Evolutionary conservation across 2,888 invertebrate species (phyloP), one percentile per base, ranked within the genome.

Genomic region (Emesis furor): DNA sequence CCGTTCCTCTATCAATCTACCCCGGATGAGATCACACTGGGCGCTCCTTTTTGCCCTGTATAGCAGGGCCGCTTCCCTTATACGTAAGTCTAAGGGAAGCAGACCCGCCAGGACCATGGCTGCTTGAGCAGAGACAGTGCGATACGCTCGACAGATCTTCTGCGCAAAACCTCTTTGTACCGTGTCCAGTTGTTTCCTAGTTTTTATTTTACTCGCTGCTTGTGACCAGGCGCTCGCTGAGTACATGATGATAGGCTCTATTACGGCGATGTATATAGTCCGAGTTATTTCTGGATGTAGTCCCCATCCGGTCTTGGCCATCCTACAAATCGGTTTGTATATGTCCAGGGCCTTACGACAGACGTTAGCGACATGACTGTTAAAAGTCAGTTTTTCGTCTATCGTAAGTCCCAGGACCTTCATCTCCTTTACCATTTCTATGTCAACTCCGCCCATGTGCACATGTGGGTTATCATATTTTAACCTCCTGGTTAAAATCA

Each of bases 81-180:
- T 24, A 24, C 24, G 24, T 1, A 24, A 1, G 24, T 24, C 24
- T 24, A 24, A 24, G 24, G 24, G 24, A 24, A 89, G 79, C 0
- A 88, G 10, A 3, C 88, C 86, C 1, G 89, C 51, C 42, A 89
- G 69, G 0, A 79, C 39, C 0, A 86, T 59, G 12, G 88, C 83
- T 7, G 88, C 74, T 12, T 46, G 72, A 86, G 80, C 6, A 24
- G 24, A 24, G 24, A 24, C 24, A 24, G 24, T 24, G 24, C 24
- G 24, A 24, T 24, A 24, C 24, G 81, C 81, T 72, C 76, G 72
- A 10, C 42, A 67, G 0, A 86, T 76, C 55, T 82, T 86, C 30
- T 79, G 79, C 0, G 83, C 82, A 39, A 83, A 86, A 2, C 77
- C 84, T 32, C 85, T 80, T 6, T 24, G 24, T 1, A 24, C 24